Conservation (phyloP, 1,140 invertebrate species). For the Yoshiicerus persimilis region DNA sequence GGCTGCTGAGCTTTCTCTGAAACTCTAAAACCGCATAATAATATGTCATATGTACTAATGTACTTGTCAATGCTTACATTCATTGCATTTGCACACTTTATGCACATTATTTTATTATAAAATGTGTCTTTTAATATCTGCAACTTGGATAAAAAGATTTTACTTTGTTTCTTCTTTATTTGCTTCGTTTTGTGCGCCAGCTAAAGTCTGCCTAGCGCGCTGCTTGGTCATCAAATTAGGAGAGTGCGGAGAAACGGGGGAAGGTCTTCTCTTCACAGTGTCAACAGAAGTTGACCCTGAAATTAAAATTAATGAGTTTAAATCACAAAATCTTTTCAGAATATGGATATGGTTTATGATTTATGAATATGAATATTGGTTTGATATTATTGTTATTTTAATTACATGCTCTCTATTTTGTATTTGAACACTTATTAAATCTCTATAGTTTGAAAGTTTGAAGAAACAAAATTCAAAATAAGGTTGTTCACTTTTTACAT, state of each 20-base stretch:
- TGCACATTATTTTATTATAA: too few species aligned
- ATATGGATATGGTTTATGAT: neutral
- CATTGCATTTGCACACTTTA: too few species aligned
- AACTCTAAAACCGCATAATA: too few species aligned
- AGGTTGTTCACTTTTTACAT: too few species aligned
- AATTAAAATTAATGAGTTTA: neutral
- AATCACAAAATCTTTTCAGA: neutral
- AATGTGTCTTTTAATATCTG: neutral
- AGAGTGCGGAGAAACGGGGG: neutral
- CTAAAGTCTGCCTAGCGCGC: neutral
- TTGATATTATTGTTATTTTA: neutral
- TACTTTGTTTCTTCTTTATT: neutral
- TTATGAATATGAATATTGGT: neutral
- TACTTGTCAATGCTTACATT: too few species aligned
- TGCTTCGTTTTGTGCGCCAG: neutral
- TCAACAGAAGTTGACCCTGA: conserved; percentile 2
- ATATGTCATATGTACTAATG: too few species aligned
- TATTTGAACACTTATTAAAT: too few species aligned
- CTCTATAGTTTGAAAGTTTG: too few species aligned
- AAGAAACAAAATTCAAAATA: too few species aligned
- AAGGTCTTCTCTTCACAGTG: neutral
- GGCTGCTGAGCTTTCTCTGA: neutral
- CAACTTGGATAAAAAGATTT: neutral
- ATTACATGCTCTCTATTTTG: too few species aligned
- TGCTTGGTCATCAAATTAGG: neutral